Evolutionary conservation across 2,888 invertebrate genomes (phyloP).

Genomic region (Unio delphinus): DNA sequence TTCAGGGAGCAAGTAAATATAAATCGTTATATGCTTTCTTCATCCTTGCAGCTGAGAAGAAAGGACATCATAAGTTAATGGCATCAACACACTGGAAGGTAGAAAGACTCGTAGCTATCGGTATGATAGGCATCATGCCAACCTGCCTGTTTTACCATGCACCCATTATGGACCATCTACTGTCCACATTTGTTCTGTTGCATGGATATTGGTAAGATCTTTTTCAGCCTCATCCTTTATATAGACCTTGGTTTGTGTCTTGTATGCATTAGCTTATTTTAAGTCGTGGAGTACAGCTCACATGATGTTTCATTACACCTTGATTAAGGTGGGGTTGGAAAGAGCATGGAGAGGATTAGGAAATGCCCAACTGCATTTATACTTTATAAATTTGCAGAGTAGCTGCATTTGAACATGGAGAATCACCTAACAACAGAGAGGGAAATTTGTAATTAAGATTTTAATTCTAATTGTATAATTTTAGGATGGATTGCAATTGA

Average conservation of each 20-base stretch:
- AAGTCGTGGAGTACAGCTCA: no score
- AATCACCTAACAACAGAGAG: no score
- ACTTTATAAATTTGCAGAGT: no score
- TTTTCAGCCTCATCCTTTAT: no score
- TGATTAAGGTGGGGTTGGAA: not conserved
- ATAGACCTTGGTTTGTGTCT: not conserved
- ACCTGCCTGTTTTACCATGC: constrained; percentile 70
- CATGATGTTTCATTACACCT: not conserved
- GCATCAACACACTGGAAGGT: constrained; percentile 68
- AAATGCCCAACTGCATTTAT: no score
- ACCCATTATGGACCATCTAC: constrained; percentile 69
- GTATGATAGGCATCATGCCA: constrained; percentile 72
- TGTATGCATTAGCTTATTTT: not conserved
- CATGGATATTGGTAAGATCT: constrained; percentile 72
- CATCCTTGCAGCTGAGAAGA: constrained; percentile 55
- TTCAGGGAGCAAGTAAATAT: not conserved
- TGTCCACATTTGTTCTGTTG: constrained; percentile 70
- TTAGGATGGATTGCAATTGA: no score
- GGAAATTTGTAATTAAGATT: no score
- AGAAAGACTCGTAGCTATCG: constrained; percentile 69
- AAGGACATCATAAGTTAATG: constrained; percentile 57
- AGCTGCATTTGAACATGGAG: no score
- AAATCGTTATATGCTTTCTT: not conserved
- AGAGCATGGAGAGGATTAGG: no score
- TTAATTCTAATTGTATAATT: no score